A percentile compares a stretch with the other conserved stretches of the same genome.
phyloP scores from a whole-genome alignment of 1,140 invertebrate species.

The Calycopis cecrops region DNA sequence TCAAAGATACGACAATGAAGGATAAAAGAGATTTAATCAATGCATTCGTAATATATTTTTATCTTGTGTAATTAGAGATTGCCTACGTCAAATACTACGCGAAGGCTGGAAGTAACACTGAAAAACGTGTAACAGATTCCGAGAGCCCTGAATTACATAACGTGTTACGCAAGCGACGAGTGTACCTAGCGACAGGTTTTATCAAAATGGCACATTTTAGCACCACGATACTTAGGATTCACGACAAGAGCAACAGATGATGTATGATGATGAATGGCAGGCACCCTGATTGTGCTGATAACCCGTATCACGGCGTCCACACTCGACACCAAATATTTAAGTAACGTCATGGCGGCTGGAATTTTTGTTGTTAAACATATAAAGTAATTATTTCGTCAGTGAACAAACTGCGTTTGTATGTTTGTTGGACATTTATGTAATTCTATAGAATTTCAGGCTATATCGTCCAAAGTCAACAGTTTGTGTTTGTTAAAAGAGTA shows the following conservation, averaged over 20 bases:
- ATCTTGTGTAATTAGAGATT: conserved; percentile 30
- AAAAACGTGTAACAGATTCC: not conserved
- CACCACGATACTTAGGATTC: conserved; percentile 23
- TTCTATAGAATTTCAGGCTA: too few species aligned
- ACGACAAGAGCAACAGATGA: conserved; percentile 56
- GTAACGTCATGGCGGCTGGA: conserved; percentile 24
- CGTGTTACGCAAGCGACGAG: conserved; percentile 17
- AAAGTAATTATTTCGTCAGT: conserved; percentile 14
- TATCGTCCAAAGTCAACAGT: too few species aligned
- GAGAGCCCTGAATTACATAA: conserved; percentile 19
- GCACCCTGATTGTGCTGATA: conserved; percentile 49
- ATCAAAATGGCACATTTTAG: conserved; percentile 45
- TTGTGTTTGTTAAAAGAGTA: not conserved
- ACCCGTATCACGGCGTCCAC: conserved; percentile 32
- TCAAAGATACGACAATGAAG: conserved; percentile 9
- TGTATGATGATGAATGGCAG: conserved; percentile 62
- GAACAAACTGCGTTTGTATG: conserved; percentile 8
- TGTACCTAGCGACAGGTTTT: conserved; percentile 31
- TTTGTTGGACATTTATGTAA: too few species aligned
- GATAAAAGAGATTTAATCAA: conserved; percentile 40
- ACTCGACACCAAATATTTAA: conserved; percentile 33
- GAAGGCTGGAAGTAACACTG: conserved; percentile 1
- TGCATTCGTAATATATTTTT: conserved; percentile 31
- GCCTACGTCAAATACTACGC: conserved; percentile 19
- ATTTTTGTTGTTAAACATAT: conserved; percentile 25